Evolutionary conservation across 1,140 invertebrate genomes (phyloP).

Genomic region (Bombus turneri): DNA sequence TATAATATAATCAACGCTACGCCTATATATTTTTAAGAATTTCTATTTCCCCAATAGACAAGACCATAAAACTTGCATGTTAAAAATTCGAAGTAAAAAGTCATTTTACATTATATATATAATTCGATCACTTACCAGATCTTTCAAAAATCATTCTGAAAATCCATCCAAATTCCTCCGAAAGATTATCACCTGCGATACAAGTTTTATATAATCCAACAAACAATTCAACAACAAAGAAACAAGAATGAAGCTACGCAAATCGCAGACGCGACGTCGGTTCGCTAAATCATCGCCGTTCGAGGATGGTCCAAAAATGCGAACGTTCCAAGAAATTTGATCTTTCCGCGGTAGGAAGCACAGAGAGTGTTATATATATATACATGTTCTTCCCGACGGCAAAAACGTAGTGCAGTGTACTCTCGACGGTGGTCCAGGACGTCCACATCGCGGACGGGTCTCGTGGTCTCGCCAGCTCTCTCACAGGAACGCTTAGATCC

Average conservation of each 20-base stretch:
- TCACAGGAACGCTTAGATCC: slow-evolving; percentile 76
- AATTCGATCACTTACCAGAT: no score
- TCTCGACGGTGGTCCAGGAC: slow-evolving; percentile 68
- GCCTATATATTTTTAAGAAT: no score
- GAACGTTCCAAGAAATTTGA: slow-evolving; percentile 40
- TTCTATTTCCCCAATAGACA: no score
- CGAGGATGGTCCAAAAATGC: neutral
- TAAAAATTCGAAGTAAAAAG: no score
- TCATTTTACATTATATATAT: no score
- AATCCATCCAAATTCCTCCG: neutral
- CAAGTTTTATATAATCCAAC: neutral
- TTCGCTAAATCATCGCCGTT: neutral
- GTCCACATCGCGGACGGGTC: slow-evolving; percentile 49
- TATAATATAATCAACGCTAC: no score
- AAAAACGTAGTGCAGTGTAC: slow-evolving; percentile 52
- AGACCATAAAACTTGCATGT: no score
- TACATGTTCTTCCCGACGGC: slow-evolving; percentile 9
- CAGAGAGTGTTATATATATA: neutral
- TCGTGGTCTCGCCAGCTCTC: slow-evolving; percentile 51
- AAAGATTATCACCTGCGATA: neutral
- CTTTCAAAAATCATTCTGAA: no score
- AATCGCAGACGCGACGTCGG: neutral
- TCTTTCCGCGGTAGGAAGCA: slow-evolving; percentile 11
- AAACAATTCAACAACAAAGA: neutral
- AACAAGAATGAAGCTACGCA: neutral